phyloP scores from a whole-genome alignment of 2,113 vertebrate genomes.

The Daphoenositta chrysoptera region DNA sequence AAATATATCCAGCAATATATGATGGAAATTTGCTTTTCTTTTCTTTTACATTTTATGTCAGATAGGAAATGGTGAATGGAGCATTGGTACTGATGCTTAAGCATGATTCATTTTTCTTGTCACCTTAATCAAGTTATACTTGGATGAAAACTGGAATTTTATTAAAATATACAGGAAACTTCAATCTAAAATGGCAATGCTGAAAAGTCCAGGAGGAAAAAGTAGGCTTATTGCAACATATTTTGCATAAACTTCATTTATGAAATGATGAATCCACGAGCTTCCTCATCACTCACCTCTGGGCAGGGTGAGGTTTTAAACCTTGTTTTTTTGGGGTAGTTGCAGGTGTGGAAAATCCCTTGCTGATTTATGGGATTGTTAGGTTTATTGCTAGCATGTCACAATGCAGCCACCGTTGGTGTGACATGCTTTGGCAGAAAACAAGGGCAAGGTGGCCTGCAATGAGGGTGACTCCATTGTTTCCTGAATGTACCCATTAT shows the following conservation, averaged over 20 bases:
- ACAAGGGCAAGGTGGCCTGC: background rate
- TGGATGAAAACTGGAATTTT: background rate
- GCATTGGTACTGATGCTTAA: background rate
- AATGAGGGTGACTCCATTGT: background rate
- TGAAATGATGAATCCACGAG: background rate
- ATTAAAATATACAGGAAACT: background rate
- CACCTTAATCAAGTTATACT: background rate
- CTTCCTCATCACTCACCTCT: background rate
- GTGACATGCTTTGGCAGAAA: background rate
- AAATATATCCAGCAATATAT: fast-evolving
- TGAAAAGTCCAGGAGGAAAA: background rate
- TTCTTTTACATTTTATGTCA: background rate
- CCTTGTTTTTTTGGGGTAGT: background rate
- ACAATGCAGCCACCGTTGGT: background rate
- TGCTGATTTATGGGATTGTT: background rate
- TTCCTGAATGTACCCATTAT: background rate
- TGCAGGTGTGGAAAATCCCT: background rate
- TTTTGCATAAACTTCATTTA: background rate
- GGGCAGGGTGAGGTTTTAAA: background rate
- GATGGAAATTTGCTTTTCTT: background rate
- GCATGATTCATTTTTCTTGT: background rate
- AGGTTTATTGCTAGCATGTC: background rate
- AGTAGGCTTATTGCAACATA: background rate
- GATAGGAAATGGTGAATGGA: background rate
- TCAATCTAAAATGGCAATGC: background rate